Evolutionary conservation across 2,113 vertebrate species (phyloP).

Genomic region (Noturus placidus): DNA sequence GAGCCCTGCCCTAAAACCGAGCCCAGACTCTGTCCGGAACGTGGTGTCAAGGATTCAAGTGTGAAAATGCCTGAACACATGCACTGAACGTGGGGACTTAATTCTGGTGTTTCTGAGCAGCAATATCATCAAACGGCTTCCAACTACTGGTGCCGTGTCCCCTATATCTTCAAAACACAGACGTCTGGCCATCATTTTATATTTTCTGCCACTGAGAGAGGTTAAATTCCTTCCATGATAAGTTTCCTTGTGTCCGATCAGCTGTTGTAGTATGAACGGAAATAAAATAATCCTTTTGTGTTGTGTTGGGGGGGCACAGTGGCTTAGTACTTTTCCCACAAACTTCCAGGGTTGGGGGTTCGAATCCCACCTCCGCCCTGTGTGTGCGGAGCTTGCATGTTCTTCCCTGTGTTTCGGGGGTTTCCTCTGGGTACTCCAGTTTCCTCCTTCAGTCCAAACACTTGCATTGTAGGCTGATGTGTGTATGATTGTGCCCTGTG

Average conservation of each 20-base stretch:
- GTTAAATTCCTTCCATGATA: not conserved
- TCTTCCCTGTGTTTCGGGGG: no score
- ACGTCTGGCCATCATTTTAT: not conserved
- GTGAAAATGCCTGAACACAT: not conserved
- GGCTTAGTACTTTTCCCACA: no score
- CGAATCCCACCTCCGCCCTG: no score
- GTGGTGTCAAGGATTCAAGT: not conserved
- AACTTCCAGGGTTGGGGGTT: no score
- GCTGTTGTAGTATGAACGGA: not conserved
- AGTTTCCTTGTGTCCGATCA: not conserved
- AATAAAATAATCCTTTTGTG: not conserved
- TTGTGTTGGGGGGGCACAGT: no score
- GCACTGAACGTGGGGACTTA: not conserved
- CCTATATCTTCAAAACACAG: not conserved
- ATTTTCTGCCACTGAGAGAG: not conserved
- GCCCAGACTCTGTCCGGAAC: no score
- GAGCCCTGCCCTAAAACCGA: not conserved
- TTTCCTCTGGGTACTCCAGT: no score
- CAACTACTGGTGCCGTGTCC: no score
- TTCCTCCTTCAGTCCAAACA: no score
- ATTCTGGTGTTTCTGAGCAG: not conserved
- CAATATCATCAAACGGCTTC: not conserved
- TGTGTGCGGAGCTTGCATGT: no score
- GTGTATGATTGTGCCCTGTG: no score
- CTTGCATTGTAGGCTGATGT: no score